Evolutionary conservation across 2,113 vertebrate genomes (phyloP).

Genomic region (Hyla sarda): DNA sequence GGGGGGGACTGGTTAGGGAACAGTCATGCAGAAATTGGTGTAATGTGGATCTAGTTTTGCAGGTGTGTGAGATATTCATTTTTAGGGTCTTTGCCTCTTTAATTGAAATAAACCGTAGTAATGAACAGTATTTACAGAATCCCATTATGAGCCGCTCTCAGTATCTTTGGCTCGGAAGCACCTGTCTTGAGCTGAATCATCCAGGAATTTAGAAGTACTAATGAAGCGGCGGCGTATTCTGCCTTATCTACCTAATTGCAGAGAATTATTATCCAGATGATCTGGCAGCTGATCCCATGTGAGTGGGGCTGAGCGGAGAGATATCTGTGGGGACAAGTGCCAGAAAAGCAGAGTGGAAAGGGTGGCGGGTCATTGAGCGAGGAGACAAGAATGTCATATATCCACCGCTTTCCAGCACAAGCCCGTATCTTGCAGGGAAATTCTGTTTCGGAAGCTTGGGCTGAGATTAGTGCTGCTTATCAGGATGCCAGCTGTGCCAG

Average conservation of each 20-base stretch:
- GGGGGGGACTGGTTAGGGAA: too few relatives aligned
- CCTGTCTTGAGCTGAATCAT: conserved; percentile 44
- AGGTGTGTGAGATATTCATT: background rate
- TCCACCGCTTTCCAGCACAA: background rate
- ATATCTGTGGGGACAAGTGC: conserved; percentile 39
- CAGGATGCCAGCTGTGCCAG: conserved; percentile 9
- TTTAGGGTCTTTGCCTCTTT: background rate
- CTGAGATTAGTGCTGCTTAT: conserved; percentile 41
- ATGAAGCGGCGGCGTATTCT: conserved; percentile 32
- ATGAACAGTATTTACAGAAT: background rate
- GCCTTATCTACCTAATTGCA: conserved; percentile 58
- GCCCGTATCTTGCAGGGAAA: conserved; percentile 31
- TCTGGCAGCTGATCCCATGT: conserved; percentile 52
- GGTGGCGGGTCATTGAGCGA: conserved; percentile 36
- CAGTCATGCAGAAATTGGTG: background rate
- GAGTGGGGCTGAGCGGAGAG: conserved; percentile 49
- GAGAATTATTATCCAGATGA: conserved; percentile 57
- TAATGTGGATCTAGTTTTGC: background rate
- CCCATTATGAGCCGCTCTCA: background rate
- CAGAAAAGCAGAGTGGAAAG: too few relatives aligned
- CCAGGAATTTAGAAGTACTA: conserved; percentile 32
- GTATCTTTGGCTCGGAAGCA: conserved; percentile 35
- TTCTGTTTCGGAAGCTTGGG: conserved; percentile 26
- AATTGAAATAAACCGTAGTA: background rate
- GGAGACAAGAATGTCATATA: conserved; percentile 22